Evolutionary conservation across 2,113 vertebrate species (phyloP).

Genomic region (Carassius carassius): DNA sequence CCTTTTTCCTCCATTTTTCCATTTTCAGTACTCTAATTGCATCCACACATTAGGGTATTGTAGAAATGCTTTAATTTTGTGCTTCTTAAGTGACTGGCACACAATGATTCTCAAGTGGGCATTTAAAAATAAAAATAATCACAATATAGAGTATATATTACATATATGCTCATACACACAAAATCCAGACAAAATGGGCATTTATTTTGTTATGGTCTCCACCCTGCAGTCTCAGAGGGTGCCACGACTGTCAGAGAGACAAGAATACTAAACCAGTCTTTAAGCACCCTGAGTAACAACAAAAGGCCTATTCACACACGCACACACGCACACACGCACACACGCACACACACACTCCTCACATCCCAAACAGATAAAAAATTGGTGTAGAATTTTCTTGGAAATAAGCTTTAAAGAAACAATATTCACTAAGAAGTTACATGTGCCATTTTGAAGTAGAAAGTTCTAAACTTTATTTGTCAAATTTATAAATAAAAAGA

Average conservation of each 20-base stretch:
- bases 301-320: conserved; percentile 52
- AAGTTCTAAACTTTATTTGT: too few relatives aligned
- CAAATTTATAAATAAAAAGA: too few relatives aligned
- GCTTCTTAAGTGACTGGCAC: neutral
- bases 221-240: conserved; percentile 47
- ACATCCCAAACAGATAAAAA: neutral
- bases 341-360: neutral
- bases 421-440: neutral
- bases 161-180: neutral
- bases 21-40: neutral
- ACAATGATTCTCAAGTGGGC: conserved; percentile 14
- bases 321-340: neutral
- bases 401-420: neutral
- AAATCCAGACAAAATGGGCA: neutral
- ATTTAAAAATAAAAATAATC: conserved; percentile 23
- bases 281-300: conserved; percentile 57
- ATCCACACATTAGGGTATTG: neutral
- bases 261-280: conserved; percentile 66
- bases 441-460: too few relatives aligned
- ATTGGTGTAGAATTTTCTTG: neutral
- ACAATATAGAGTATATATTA: neutral
- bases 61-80: neutral
- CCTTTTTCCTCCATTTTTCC: neutral
- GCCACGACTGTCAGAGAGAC: conserved; percentile 51
- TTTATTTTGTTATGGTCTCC: conserved; percentile 35